Evolutionary conservation across 2,797 vertebrate genomes (phyloP).

Genomic region (Eulemur mongoz): DNA sequence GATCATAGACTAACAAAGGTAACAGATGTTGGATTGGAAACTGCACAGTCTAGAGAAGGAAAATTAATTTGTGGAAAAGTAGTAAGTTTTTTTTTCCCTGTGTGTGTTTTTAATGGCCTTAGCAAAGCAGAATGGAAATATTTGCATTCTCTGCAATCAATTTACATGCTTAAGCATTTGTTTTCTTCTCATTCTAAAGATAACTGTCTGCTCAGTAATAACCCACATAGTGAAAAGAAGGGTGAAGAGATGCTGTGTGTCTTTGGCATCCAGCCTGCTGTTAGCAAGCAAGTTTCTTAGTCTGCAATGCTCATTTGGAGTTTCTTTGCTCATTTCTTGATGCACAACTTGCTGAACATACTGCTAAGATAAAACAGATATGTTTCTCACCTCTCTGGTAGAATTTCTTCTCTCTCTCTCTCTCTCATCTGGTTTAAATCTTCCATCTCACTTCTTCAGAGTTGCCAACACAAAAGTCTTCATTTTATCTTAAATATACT

Average conservation of each 20-base stretch:
- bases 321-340: neutral
- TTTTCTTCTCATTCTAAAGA: constrained; percentile 31
- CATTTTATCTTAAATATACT: neutral
- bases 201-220: neutral
- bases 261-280: neutral
- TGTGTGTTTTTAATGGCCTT: constrained; percentile 43
- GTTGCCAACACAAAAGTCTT: neutral
- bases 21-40: constrained; percentile 66
- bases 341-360: constrained; percentile 1
- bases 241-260: neutral
- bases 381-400: neutral
- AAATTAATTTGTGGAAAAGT: constrained; percentile 57
- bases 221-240: neutral
- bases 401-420: neutral
- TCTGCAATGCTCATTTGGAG: neutral
- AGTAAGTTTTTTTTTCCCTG: neutral
- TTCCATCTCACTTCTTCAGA: neutral
- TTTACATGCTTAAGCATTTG: neutral
- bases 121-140: constrained; percentile 49
- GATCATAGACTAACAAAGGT: constrained; percentile 33
- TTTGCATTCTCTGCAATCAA: constrained; percentile 45
- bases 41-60: constrained; percentile 27
- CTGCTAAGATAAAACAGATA: neutral
- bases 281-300: neutral
- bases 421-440: neutral